Conservation (phyloP, 1,140 invertebrate genomes). For the Heliothis subflexa region DNA sequence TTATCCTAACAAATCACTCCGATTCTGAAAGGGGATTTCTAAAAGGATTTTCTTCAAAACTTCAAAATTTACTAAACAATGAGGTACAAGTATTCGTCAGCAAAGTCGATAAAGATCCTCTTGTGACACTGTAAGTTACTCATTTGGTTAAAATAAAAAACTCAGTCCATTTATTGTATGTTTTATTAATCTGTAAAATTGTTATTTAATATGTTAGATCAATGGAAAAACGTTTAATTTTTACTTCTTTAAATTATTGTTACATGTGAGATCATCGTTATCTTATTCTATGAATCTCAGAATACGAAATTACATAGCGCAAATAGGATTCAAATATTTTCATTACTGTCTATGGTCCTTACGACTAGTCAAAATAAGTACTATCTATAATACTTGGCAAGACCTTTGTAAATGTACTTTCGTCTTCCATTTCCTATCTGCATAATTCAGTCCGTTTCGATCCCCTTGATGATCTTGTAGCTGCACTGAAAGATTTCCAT, state of each 20-base stretch:
- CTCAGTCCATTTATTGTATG: slow-evolving; percentile 26
- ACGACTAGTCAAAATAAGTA: slow-evolving; percentile 47
- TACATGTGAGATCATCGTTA: slow-evolving; percentile 66
- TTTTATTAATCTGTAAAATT: slow-evolving; percentile 36
- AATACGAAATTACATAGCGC: slow-evolving; percentile 28
- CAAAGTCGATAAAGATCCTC: slow-evolving; percentile 90
- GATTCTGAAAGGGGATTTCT: slow-evolving; percentile 97
- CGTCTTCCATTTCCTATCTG: slow-evolving; percentile 66
- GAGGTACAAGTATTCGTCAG: slow-evolving; percentile 91
- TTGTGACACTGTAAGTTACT: slow-evolving; percentile 82
- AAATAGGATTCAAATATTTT: slow-evolving; percentile 37
- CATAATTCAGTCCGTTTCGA: slow-evolving; percentile 60
- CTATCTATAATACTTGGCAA: slow-evolving; percentile 77
- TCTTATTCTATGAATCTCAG: slow-evolving; percentile 53
- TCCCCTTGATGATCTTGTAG: slow-evolving; percentile 67
- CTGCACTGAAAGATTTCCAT: slow-evolving; percentile 82
- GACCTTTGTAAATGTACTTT: slow-evolving; percentile 68
- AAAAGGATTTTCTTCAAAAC: slow-evolving; percentile 84
- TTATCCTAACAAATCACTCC: slow-evolving; percentile 97
- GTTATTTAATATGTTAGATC: slow-evolving; percentile 41
- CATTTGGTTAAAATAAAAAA: slow-evolving; percentile 34
- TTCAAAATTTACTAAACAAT: slow-evolving; percentile 85
- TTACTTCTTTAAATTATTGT: slow-evolving; percentile 30
- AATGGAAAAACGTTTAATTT: slow-evolving; percentile 19
- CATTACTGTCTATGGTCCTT: slow-evolving; percentile 30